phyloP scores from a whole-genome alignment of 1,140 invertebrate genomes.

The Apis cerana region DNA sequence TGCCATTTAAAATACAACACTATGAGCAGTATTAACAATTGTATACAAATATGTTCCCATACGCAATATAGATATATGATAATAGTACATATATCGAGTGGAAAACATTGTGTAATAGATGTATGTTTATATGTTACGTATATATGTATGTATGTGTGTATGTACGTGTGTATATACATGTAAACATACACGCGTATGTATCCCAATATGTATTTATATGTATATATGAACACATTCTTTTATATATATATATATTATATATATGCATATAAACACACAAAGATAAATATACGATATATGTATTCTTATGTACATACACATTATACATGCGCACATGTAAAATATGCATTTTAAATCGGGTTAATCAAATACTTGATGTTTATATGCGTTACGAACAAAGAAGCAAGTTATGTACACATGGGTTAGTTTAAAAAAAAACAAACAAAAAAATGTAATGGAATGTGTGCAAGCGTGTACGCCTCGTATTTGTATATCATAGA shows the following conservation, averaged over 20 bases:
- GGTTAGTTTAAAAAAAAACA: slow-evolving; percentile 79
- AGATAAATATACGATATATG: slow-evolving; percentile 7
- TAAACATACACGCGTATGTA: slow-evolving; percentile 7
- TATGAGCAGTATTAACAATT: slow-evolving; percentile 65
- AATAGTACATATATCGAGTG: slow-evolving; percentile 51
- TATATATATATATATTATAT: background rate
- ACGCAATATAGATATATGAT: slow-evolving; percentile 55
- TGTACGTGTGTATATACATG: slow-evolving; percentile 48
- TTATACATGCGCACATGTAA: slow-evolving; percentile 61
- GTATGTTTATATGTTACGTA: slow-evolving; percentile 44
- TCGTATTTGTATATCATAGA: slow-evolving; percentile 1
- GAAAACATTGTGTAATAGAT: slow-evolving; percentile 52
- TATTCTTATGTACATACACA: background rate
- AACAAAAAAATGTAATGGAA: slow-evolving; percentile 65
- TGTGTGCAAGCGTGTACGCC: slow-evolving; percentile 55
- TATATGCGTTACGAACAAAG: slow-evolving; percentile 81
- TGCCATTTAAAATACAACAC: slow-evolving; percentile 71
- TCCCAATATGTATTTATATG: background rate
- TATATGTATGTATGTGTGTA: slow-evolving; percentile 41
- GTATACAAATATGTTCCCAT: slow-evolving; percentile 42
- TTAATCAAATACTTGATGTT: slow-evolving; percentile 78
- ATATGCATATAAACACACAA: slow-evolving; percentile 60
- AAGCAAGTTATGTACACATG: slow-evolving; percentile 81
- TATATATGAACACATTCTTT: slow-evolving; percentile 46
- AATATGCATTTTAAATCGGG: slow-evolving; percentile 64